Evolutionary conservation across 2,797 vertebrate species (phyloP), one percentile per base, ranked within the genome.

Genomic region (Hippopotamyrus pictus): DNA sequence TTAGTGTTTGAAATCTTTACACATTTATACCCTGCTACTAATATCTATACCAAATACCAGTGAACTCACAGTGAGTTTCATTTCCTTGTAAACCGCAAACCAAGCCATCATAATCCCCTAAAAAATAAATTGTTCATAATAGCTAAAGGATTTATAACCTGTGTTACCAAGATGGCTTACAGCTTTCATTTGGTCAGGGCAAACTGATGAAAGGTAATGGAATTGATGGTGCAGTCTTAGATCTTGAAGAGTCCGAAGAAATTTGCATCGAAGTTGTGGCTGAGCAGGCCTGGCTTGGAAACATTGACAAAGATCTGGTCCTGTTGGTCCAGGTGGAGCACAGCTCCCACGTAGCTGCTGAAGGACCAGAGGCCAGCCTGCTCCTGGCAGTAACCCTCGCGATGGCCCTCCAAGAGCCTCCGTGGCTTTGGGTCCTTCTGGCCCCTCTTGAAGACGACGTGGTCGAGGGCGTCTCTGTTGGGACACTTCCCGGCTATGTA

Each of bases 171-270:
- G 54, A 46, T 41, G 41, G n/a, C 50, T 73, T n/a, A 86, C 11
- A 73, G 48, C 57, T 65, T 51, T 86, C 53, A 48, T 29, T 62
- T 29, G 12, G 14, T 7, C 59, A 83, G n/a, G 8, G 19, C 46
- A 33, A 33, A n/a, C 44, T 33, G 44, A 89, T 29, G 33, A 17
- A 82, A 44, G 17, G 8, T 22, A 17, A 87, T 5, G 54, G n/a
- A 46, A 87, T 29, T 41, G 7, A 6, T 25, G 7, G 44, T 44
- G n/a, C 3, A 5, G 29, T 44, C 92, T 93, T 90, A 97, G 93
- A 99, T 95, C 92, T 97, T 97, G 93, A 98, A 98, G 87, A 99
- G 93, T 46, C 98, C 98, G 37, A 99, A 99, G 94, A 97, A 99
- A 48, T 97, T 99, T 92, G 93, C 96, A 0, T 97, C 90, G 91